phyloP scores from a whole-genome alignment of 2,888 invertebrate species.

The Euzophera pinguis region DNA sequence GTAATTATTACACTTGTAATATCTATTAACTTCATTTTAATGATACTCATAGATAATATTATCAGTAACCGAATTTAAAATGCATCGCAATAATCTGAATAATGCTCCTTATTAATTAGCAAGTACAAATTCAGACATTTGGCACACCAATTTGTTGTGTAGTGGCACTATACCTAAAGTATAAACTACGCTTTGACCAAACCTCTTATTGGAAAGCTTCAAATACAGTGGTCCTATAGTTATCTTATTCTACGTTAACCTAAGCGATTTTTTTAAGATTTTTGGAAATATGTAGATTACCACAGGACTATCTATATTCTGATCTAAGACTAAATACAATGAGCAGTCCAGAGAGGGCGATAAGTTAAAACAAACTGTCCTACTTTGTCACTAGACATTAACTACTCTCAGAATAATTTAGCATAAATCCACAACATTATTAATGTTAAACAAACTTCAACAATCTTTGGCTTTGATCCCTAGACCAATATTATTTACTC shows the following conservation, averaged over 20 bases:
- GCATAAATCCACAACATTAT: constrained; percentile 76
- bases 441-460: constrained; percentile 81
- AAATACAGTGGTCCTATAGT: constrained; percentile 65
- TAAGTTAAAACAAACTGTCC: constrained; percentile 60
- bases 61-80: constrained; percentile 16
- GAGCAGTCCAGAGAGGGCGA: constrained; percentile 78
- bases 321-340: constrained; percentile 70
- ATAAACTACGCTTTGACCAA: constrained; percentile 26
- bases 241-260: constrained; percentile 61
- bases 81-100: constrained; percentile 22
- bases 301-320: constrained; percentile 64
- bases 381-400: constrained; percentile 64
- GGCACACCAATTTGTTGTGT: constrained; percentile 57
- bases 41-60: constrained; percentile 14
- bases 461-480: constrained; percentile 93
- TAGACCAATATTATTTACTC: constrained; percentile 83
- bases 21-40: constrained; percentile 32
- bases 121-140: constrained; percentile 38
- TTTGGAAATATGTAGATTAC: constrained; percentile 70
- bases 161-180: constrained; percentile 58
- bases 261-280: constrained; percentile 63
- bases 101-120: constrained; percentile 26
- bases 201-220: constrained; percentile 50
- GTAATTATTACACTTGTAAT: constrained; percentile 36
- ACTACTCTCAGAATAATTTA: constrained; percentile 76